These are phyloP conservation scores for Macaca mulatta DNA, from an alignment of 2,113 vertebrate genomes.

Conservation along the genomic window DNA sequence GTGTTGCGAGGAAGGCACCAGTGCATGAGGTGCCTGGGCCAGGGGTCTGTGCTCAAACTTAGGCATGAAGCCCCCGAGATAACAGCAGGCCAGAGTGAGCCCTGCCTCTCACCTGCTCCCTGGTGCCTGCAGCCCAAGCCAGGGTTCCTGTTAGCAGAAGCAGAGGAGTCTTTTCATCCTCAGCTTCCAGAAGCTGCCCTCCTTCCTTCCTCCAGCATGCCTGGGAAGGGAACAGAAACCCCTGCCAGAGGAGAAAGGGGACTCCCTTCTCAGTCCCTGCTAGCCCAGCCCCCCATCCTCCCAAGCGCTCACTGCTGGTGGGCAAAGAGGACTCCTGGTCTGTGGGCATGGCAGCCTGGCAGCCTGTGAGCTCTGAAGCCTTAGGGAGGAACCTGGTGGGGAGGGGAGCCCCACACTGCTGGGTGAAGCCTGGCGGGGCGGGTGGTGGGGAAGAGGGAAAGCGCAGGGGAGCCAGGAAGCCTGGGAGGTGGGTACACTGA, in stretches of 20 bases:
- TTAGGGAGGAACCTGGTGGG: background rate
- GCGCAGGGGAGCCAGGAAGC: background rate
- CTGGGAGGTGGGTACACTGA: background rate
- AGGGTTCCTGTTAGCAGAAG: constrained; percentile 35
- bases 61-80: background rate
- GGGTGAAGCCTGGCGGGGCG: background rate
- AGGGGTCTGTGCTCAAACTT: background rate
- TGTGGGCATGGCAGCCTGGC: background rate
- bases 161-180: background rate
- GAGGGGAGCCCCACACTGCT: background rate
- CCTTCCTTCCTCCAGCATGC: background rate
- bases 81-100: background rate
- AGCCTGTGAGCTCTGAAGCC: background rate
- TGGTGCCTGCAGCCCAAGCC: constrained; percentile 64
- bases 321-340: background rate
- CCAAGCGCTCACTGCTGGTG: background rate
- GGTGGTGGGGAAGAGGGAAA: background rate
- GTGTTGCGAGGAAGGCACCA: background rate
- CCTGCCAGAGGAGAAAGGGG: background rate
- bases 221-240: background rate
- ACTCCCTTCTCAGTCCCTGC: background rate
- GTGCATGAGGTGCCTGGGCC: background rate
- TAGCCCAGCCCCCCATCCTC: background rate
- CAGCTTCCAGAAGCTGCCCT: background rate
- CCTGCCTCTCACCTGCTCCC: constrained; percentile 47